Conservation (phyloP, 2,888 invertebrate genomes). For the Lacanobia oleracea region DNA sequence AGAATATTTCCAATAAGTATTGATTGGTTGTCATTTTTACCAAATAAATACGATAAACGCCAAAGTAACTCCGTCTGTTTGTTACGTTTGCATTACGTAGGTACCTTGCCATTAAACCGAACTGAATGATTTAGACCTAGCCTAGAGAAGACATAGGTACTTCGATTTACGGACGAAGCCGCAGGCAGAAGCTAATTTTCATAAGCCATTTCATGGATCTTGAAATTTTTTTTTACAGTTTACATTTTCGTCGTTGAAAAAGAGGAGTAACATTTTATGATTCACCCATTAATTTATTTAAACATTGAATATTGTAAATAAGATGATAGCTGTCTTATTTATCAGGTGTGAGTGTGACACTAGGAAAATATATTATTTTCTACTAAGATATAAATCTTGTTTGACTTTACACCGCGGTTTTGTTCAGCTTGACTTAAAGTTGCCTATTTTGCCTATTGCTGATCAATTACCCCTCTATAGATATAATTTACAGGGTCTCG, state of each 20-base stretch:
- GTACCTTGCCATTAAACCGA: background rate
- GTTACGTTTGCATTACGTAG: background rate
- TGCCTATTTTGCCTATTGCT: conserved; percentile 34
- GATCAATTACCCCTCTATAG: conserved; percentile 39
- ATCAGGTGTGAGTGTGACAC: conserved; percentile 15
- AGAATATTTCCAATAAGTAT: background rate
- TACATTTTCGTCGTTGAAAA: background rate
- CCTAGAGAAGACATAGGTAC: background rate
- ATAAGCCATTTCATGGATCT: background rate
- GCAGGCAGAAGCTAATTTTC: background rate
- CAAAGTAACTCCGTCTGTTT: background rate
- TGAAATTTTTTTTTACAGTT: background rate
- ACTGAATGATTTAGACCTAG: background rate
- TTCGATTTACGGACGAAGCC: background rate
- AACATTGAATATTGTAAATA: background rate
- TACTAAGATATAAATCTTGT: conserved; percentile 52
- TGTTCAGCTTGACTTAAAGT: conserved; percentile 36
- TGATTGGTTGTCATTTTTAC: background rate
- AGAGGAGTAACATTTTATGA: background rate
- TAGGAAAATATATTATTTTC: conserved; percentile 41
- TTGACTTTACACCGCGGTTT: conserved; percentile 37
- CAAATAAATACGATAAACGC: too few relatives aligned
- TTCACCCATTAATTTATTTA: background rate
- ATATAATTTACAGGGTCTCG: conserved; percentile 38
- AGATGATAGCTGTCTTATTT: conserved; percentile 26